phyloP scores from a whole-genome alignment of 2,797 vertebrate genomes.

The Cirrhinus mrigala region DNA sequence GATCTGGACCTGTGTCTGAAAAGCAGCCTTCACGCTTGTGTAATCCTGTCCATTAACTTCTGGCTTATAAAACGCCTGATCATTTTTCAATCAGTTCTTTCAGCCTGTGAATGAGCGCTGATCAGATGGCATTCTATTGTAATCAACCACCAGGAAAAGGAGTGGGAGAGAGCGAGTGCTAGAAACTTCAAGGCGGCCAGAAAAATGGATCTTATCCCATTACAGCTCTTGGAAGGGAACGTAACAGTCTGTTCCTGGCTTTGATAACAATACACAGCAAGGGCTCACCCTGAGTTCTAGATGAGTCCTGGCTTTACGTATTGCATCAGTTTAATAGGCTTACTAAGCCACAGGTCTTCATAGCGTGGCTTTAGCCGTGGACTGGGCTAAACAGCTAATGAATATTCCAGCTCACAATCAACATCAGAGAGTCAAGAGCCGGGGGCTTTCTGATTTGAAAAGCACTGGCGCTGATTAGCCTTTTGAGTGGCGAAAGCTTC shows the following conservation, averaged over 20 bases:
- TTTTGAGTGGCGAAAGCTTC: background rate
- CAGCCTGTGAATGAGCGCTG: background rate
- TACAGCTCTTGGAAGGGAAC: conserved; percentile 20
- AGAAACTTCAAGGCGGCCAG: background rate
- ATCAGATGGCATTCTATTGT: conserved; percentile 24
- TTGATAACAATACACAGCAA: conserved; percentile 25
- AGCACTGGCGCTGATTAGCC: conserved; percentile 15
- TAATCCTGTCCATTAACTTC: background rate
- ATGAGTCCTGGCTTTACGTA: conserved; percentile 19
- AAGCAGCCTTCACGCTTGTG: conserved; percentile 27
- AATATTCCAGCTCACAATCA: conserved; percentile 26
- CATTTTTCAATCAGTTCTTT: conserved; percentile 11
- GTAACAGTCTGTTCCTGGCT: conserved; percentile 29
- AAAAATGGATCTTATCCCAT: conserved; percentile 18
- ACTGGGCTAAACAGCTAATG: conserved; percentile 1
- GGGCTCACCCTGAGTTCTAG: background rate
- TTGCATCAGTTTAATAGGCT: background rate
- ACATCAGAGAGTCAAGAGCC: conserved; percentile 20
- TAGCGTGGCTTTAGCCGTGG: background rate
- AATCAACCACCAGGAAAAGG: background rate
- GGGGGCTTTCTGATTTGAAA: conserved; percentile 17
- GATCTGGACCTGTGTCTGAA: conserved; percentile 4
- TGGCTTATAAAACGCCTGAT: conserved; percentile 17
- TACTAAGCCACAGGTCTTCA: background rate
- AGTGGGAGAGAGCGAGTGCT: background rate